phyloP scores from a whole-genome alignment of 2,797 vertebrate species.

The Botia almorhae region DNA sequence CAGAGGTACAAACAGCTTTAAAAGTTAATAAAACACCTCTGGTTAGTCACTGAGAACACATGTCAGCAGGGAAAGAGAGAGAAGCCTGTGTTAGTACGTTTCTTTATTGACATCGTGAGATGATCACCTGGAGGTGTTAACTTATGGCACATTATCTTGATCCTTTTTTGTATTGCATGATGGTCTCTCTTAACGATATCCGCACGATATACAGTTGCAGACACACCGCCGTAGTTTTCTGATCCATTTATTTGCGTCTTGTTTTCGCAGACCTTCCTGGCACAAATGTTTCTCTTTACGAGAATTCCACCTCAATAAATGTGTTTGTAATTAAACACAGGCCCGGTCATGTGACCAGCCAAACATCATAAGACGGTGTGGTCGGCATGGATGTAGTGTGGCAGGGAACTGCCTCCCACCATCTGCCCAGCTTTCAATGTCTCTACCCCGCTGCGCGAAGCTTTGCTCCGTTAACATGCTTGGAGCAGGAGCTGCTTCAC shows the following conservation, averaged over 20 bases:
- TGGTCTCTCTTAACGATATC: slow-evolving; percentile 50
- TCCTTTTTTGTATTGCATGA: slow-evolving; percentile 44
- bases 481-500: neutral
- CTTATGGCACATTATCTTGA: slow-evolving; percentile 53
- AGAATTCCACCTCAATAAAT: slow-evolving; percentile 64
- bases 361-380: slow-evolving; percentile 31
- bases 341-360: slow-evolving; percentile 41
- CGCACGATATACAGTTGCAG: slow-evolving; percentile 36
- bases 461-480: slow-evolving; percentile 15
- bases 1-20: slow-evolving; percentile 54
- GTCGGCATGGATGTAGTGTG: slow-evolving; percentile 39
- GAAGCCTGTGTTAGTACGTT: slow-evolving; percentile 7
- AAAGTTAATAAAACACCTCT: slow-evolving; percentile 64
- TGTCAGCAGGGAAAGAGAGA: slow-evolving; percentile 36
- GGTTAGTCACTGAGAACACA: slow-evolving; percentile 57
- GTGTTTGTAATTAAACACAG: slow-evolving; percentile 64
- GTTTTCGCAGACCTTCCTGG: slow-evolving; percentile 49
- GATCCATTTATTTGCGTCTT: slow-evolving; percentile 39
- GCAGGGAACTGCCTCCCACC: slow-evolving; percentile 32
- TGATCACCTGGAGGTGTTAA: slow-evolving; percentile 22
- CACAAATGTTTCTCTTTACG: slow-evolving; percentile 56
- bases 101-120: slow-evolving; percentile 48
- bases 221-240: slow-evolving; percentile 29
- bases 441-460: slow-evolving; percentile 12
- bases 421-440: slow-evolving; percentile 15